Conservation (phyloP, 2,113 vertebrate species). For the Bolborhynchus lineola region DNA sequence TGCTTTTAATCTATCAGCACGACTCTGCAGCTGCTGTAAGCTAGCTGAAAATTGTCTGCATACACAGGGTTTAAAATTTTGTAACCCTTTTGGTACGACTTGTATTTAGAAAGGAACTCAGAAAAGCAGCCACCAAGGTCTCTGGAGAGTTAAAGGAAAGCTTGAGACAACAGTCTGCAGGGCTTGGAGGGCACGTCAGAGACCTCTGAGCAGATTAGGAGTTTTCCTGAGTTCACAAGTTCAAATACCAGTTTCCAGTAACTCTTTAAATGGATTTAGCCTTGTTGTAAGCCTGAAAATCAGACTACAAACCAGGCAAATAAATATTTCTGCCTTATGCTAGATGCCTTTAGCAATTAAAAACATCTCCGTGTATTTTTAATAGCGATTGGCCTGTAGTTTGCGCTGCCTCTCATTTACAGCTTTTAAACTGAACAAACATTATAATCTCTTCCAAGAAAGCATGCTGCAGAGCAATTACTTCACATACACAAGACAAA, state of each 20-base stretch:
- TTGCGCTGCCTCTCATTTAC: background rate
- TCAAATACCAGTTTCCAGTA: constrained; percentile 58
- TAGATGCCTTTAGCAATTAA: background rate
- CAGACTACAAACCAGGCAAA: background rate
- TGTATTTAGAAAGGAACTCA: background rate
- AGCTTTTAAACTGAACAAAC: constrained; percentile 10
- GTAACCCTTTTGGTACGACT: constrained; percentile 76
- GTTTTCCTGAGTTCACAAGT: constrained; percentile 63
- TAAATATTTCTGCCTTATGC: background rate
- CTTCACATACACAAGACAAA: background rate
- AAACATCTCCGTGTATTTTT: background rate
- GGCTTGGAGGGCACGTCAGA: background rate
- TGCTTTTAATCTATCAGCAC: constrained; percentile 94
- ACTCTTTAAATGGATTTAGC: constrained; percentile 22
- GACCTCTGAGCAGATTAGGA: constrained; percentile 27
- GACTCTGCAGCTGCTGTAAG: constrained; percentile 91
- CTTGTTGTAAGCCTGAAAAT: background rate
- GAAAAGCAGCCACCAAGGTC: background rate
- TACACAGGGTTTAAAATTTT: constrained; percentile 68
- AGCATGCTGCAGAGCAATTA: background rate
- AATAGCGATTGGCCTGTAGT: background rate
- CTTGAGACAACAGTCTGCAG: background rate
- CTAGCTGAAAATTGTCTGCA: constrained; percentile 86
- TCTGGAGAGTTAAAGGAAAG: constrained; percentile 32
- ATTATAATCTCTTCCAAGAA: background rate